A percentile compares a stretch with the other conserved stretches of the same genome.
These are phyloP conservation scores for Drosophila rufa DNA, from an alignment of 1,140 invertebrate species.

Conservation along the genomic window DNA sequence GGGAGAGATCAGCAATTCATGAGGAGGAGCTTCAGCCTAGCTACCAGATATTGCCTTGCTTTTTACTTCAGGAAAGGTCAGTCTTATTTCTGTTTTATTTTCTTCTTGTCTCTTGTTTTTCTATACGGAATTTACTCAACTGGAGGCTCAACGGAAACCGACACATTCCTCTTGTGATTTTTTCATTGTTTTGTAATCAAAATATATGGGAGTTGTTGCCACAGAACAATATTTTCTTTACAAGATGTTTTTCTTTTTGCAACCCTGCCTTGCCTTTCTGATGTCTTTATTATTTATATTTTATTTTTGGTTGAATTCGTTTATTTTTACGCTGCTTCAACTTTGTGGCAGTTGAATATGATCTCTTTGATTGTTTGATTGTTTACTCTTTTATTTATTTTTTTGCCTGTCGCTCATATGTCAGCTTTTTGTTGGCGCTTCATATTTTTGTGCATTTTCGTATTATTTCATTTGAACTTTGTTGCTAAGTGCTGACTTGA, in stretches of 20 bases:
- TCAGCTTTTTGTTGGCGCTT: conserved; percentile 11
- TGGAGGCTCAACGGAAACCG: conserved; percentile 12
- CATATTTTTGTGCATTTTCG: conserved; percentile 21
- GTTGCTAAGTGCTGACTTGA: conserved; percentile 11
- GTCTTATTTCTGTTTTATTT: conserved; percentile 1
- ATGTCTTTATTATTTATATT: conserved; percentile 22
- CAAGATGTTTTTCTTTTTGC: conserved; percentile 1
- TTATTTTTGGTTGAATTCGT: conserved; percentile 3
- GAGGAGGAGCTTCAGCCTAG: not conserved
- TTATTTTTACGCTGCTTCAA: conserved; percentile 24
- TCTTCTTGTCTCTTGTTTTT: not conserved
- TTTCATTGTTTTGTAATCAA: conserved; percentile 19
- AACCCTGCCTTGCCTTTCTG: not conserved
- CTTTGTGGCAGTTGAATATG: conserved; percentile 33
- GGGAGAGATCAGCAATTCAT: conserved; percentile 39
- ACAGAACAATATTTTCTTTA: conserved; percentile 15
- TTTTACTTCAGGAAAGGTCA: conserved; percentile 26
- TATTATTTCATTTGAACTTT: conserved; percentile 24
- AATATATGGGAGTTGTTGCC: not conserved
- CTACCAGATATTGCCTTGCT: not conserved
- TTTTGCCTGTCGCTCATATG: conserved; percentile 31
- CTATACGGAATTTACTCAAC: not conserved
- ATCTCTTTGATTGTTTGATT: conserved; percentile 31
- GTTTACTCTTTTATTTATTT: conserved; percentile 22
- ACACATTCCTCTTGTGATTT: conserved; percentile 8